Conservation (phyloP, 2,888 invertebrate species). For the Malthinus seriepunctatus region DNA sequence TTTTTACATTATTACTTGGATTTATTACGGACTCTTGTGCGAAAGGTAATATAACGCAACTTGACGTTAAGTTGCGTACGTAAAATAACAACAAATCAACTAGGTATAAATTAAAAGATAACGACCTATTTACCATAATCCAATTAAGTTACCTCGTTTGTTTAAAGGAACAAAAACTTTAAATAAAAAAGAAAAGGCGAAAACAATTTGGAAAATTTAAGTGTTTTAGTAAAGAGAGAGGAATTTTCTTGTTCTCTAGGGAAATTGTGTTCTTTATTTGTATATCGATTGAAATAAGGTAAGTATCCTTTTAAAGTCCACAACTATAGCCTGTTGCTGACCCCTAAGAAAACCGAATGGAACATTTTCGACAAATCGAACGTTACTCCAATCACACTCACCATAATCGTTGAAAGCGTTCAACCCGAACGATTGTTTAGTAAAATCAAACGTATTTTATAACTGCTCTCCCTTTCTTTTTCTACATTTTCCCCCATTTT, state of each 20-base stretch:
- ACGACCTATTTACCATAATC: constrained; percentile 25
- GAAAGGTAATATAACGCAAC: background rate
- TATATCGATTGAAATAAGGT: constrained; percentile 20
- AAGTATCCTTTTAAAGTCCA: constrained; percentile 8
- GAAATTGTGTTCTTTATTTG: constrained; percentile 28
- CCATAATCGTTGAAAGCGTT: constrained; percentile 15
- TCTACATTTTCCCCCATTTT: background rate
- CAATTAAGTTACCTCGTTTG: constrained; percentile 31
- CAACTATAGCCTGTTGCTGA: constrained; percentile 15
- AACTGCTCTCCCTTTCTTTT: background rate
- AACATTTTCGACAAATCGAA: constrained; percentile 15
- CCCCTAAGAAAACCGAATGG: constrained; percentile 13
- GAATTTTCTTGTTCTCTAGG: constrained; percentile 7
- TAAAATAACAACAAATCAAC: too few relatives aligned
- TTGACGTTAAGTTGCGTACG: too few relatives aligned
- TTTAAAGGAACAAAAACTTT: constrained; percentile 3
- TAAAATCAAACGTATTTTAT: constrained; percentile 1
- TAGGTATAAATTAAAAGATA: constrained; percentile 26
- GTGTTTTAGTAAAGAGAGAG: too few relatives aligned
- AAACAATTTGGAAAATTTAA: too few relatives aligned
- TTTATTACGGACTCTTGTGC: too few relatives aligned
- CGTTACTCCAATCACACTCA: constrained; percentile 13
- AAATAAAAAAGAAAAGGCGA: too few relatives aligned
- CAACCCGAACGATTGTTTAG: constrained; percentile 12
- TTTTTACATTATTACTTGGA: too few relatives aligned